Evolutionary conservation across 2,113 vertebrate genomes (phyloP).

Genomic region (Anolis sagrei): DNA sequence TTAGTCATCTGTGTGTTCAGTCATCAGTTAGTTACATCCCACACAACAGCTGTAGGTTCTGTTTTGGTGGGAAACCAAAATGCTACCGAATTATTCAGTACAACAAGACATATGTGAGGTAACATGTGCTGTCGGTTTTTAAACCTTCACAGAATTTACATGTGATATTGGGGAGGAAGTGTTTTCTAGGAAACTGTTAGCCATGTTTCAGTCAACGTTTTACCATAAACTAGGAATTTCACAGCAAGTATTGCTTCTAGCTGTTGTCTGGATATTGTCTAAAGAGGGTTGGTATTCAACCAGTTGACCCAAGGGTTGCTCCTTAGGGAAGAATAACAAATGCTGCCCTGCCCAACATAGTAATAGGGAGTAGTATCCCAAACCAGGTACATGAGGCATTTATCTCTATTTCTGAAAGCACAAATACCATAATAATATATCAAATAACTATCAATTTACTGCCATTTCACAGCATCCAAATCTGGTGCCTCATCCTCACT

Average conservation of each 20-base stretch:
- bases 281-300: not conserved
- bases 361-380: no score
- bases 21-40: slow-evolving; percentile 23
- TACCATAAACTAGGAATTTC: not conserved
- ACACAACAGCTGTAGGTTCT: slow-evolving; percentile 22
- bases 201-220: not conserved
- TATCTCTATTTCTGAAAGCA: no score
- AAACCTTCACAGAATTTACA: not conserved
- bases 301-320: not conserved
- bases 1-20: slow-evolving; percentile 10
- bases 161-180: not conserved
- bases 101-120: slow-evolving; percentile 17
- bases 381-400: no score
- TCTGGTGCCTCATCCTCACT: no score
- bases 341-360: no score
- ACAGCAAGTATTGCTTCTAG: not conserved
- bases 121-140: not conserved
- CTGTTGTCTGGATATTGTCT: not conserved
- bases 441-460: no score
- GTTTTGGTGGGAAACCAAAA: not conserved
- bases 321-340: not conserved
- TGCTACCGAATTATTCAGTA: not conserved
- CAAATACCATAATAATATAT: no score
- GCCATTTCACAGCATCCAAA: no score
- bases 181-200: not conserved